Conservation (phyloP, 2,888 invertebrate genomes). For the Nemapogon koenigi region DNA sequence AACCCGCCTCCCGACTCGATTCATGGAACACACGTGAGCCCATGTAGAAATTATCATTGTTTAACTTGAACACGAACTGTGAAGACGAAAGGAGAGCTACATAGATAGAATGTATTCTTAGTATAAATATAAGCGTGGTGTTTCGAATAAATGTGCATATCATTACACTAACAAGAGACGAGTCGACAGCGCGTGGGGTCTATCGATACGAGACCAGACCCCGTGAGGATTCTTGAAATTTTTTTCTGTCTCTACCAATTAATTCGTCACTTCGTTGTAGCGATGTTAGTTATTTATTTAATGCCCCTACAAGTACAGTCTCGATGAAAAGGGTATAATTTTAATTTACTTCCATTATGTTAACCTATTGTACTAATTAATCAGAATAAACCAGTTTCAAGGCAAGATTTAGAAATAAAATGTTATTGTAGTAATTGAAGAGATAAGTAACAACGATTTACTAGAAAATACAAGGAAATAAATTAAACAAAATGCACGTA, state of each 20-base stretch:
- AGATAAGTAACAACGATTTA: no score
- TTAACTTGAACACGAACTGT: slow-evolving; percentile 26
- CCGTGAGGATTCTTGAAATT: slow-evolving; percentile 19
- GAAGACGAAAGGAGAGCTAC: no score
- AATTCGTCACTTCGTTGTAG: slow-evolving; percentile 36
- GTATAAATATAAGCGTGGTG: slow-evolving; percentile 14
- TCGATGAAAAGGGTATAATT: no score
- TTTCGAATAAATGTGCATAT: slow-evolving; percentile 59
- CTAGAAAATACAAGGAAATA: no score
- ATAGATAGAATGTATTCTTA: not conserved
- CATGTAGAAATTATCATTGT: slow-evolving; percentile 48
- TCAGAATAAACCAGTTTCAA: no score
- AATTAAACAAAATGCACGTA: no score
- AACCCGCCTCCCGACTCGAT: slow-evolving; percentile 38
- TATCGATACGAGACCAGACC: slow-evolving; percentile 8
- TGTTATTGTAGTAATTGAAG: no score
- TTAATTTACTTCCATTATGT: no score
- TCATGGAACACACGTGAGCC: slow-evolving; percentile 33
- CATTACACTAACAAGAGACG: slow-evolving; percentile 50
- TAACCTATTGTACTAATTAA: no score
- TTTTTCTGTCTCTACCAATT: slow-evolving; percentile 40
- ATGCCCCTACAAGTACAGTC: no score
- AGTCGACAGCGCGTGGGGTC: slow-evolving; percentile 25
- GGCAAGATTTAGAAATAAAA: no score
- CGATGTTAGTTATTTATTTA: slow-evolving; percentile 44